These are phyloP conservation scores for Neodon shergylaensis DNA, from an alignment of 2,113 vertebrate genomes.

Conservation along the genomic window DNA sequence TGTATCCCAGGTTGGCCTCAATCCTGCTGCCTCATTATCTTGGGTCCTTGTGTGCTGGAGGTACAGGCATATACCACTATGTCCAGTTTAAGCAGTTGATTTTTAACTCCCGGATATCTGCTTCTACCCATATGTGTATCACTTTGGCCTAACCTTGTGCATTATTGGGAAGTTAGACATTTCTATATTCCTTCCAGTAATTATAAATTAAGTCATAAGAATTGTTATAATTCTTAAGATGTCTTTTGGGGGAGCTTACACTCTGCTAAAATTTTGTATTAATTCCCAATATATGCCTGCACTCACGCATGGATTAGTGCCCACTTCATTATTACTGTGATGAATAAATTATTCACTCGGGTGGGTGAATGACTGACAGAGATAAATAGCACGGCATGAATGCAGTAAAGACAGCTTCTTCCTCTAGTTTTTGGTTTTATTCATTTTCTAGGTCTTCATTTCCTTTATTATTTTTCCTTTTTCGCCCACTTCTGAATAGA, in stretches of 20 bases:
- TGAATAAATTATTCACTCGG: conserved; percentile 57
- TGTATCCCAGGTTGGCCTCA: background rate
- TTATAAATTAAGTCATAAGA: conserved; percentile 37
- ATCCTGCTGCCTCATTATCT: background rate
- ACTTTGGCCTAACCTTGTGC: conserved; percentile 32
- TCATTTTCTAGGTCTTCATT: background rate
- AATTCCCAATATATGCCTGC: conserved; percentile 36
- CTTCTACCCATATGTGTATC: background rate
- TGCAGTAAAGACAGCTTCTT: conserved; percentile 23
- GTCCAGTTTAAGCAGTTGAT: background rate
- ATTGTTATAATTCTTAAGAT: conserved; percentile 35
- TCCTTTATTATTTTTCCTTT: background rate
- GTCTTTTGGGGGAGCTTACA: conserved; percentile 13
- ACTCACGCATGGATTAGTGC: background rate
- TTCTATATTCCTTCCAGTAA: conserved; percentile 14
- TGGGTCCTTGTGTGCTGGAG: background rate
- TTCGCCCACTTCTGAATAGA: conserved; percentile 7
- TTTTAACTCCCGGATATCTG: conserved; percentile 30
- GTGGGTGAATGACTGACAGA: background rate
- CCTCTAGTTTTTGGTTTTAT: background rate
- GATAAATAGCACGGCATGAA: background rate
- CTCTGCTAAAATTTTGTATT: conserved; percentile 18
- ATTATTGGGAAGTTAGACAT: background rate
- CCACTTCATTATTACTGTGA: conserved; percentile 34
- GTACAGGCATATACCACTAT: background rate